These are phyloP conservation scores for Arion vulgaris DNA, from an alignment of 1,140 invertebrate species.

Conservation along the genomic window DNA sequence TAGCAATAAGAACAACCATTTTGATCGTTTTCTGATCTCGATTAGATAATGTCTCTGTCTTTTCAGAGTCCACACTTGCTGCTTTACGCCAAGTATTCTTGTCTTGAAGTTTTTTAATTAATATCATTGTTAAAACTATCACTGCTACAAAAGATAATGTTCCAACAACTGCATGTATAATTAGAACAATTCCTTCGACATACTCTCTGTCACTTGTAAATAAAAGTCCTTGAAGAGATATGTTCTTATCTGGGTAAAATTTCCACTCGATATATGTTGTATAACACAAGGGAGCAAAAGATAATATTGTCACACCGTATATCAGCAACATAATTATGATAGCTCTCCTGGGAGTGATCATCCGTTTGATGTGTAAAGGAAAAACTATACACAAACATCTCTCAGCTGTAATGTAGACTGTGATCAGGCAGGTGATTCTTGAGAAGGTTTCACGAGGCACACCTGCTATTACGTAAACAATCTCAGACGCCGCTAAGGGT, in stretches of 20 bases:
- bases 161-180: background rate
- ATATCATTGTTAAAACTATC: background rate
- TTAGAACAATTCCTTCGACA: background rate
- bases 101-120: conserved; percentile 2
- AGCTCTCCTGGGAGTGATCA: conserved; percentile 2
- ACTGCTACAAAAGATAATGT: background rate
- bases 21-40: background rate
- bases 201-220: background rate
- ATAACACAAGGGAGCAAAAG: background rate
- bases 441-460: background rate
- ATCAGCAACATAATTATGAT: background rate
- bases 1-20: background rate
- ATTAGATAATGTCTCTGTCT: background rate
- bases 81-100: background rate
- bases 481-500: background rate
- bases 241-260: conserved; percentile 1
- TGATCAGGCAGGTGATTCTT: conserved; percentile 11
- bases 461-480: background rate
- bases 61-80: background rate
- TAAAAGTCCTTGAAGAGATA: background rate
- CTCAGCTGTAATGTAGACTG: conserved; percentile 3
- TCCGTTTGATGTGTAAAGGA: conserved; percentile 6
- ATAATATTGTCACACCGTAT: background rate
- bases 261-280: background rate
- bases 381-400: conserved; percentile 20